Evolutionary conservation across 2,797 vertebrate species (phyloP).

Genomic region (Steatocranus sp.): DNA sequence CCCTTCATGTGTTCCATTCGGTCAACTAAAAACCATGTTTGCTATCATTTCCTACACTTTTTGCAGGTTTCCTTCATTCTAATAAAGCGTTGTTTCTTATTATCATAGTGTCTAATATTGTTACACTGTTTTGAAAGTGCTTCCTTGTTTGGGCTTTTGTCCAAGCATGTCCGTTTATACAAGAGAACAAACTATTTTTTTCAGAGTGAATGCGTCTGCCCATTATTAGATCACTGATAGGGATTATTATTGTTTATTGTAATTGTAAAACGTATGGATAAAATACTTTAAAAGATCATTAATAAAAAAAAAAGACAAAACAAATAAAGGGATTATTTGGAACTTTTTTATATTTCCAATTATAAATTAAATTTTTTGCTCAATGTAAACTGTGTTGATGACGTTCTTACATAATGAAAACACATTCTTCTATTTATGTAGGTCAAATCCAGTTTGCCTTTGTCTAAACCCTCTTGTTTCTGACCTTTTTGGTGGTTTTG

Average conservation of each 20-base stretch:
- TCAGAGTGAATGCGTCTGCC: neutral
- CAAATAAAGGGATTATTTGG: neutral
- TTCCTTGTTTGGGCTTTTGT: neutral
- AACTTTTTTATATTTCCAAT: neutral
- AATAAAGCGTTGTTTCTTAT: neutral
- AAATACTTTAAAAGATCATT: neutral
- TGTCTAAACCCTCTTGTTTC: neutral
- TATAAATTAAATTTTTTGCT: neutral
- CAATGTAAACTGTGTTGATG: neutral
- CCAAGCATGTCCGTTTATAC: neutral
- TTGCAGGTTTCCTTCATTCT: conserved; percentile 29
- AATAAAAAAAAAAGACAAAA: neutral
- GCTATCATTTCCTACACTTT: conserved; percentile 19
- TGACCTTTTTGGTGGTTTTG: neutral
- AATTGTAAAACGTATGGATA: neutral
- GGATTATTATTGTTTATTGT: neutral
- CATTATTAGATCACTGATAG: neutral
- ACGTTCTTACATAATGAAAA: neutral
- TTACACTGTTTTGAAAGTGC: neutral
- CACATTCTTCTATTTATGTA: neutral
- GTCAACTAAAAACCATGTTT: neutral
- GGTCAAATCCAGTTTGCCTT: neutral
- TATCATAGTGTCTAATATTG: neutral
- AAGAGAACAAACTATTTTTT: neutral
- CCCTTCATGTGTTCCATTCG: neutral